phyloP scores from a whole-genome alignment of 2,888 invertebrate species.

The Rhamnusium bicolor region DNA sequence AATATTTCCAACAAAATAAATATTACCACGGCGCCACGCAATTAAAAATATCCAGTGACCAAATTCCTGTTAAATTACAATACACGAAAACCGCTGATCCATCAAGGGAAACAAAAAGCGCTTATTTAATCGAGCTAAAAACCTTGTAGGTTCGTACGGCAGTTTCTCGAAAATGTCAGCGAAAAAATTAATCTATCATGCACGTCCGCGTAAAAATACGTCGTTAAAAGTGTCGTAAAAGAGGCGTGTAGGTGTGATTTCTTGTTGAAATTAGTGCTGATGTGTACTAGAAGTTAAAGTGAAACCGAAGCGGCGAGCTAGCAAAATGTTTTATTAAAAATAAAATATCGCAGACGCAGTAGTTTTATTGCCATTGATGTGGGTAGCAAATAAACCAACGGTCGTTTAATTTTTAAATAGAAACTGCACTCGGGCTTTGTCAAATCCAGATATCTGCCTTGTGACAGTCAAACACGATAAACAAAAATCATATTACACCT shows the following conservation, averaged over 20 bases:
- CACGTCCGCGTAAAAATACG: background rate
- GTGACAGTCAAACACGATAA: no score
- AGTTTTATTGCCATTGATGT: background rate
- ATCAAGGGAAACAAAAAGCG: background rate
- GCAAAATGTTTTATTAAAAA: background rate
- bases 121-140: background rate
- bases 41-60: background rate
- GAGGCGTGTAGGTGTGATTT: slow-evolving; percentile 9
- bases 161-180: slow-evolving; percentile 10
- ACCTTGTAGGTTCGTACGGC: background rate
- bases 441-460: no score
- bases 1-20: no score
- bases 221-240: background rate
- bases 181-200: slow-evolving; percentile 10
- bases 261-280: background rate
- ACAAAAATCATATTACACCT: no score
- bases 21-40: no score
- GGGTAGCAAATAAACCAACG: background rate
- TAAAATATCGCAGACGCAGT: background rate
- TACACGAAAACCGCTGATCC: background rate
- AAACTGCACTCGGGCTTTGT: no score
- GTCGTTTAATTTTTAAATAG: background rate
- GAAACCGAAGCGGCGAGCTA: background rate
- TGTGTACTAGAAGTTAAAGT: slow-evolving; percentile 1
- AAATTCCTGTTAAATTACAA: background rate